Percentiles rank a stretch among this genome's conserved stretches.
Evolutionary conservation across 35 echinoderm and acorn worm species (phyloP).

Genomic region (Stichopus chloronotus): DNA sequence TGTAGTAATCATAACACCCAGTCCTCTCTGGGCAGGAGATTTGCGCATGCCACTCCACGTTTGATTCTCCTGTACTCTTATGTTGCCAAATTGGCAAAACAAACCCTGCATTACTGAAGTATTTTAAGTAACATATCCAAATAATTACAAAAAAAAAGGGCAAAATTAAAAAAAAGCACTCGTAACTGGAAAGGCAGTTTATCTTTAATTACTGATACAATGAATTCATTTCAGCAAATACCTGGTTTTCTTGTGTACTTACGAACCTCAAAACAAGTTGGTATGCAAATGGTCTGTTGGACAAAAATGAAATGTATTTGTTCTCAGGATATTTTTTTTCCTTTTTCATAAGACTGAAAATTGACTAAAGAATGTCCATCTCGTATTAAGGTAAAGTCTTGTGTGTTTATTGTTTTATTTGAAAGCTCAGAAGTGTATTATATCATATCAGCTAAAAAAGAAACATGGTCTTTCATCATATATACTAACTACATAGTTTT

Average conservation of each 20-base stretch:
- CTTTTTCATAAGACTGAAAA: not conserved
- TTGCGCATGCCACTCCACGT: no score
- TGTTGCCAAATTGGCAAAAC: no score
- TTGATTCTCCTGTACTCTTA: no score
- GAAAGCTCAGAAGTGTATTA: conserved; percentile 54
- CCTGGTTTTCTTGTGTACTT: not conserved
- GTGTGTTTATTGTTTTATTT: conserved; percentile 20
- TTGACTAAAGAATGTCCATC: not conserved
- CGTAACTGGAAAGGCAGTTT: no score
- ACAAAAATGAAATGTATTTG: not conserved
- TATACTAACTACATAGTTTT: conserved; percentile 13
- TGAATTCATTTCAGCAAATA: no score
- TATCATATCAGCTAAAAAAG: conserved; percentile 20
- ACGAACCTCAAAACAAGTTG: not conserved
- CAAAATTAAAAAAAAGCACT: no score
- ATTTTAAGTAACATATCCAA: no score
- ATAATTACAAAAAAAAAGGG: no score
- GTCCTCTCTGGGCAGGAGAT: no score
- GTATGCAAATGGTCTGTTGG: not conserved
- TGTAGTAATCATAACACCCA: not conserved
- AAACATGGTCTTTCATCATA: conserved; percentile 39
- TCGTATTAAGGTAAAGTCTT: not conserved
- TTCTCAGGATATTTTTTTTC: not conserved
- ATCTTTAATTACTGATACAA: no score
- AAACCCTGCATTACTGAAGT: no score